Percentiles rank a stretch among this genome's conserved stretches.
Conservation (phyloP, 2,888 invertebrate genomes). For the Acanthosepion lycidas region DNA sequence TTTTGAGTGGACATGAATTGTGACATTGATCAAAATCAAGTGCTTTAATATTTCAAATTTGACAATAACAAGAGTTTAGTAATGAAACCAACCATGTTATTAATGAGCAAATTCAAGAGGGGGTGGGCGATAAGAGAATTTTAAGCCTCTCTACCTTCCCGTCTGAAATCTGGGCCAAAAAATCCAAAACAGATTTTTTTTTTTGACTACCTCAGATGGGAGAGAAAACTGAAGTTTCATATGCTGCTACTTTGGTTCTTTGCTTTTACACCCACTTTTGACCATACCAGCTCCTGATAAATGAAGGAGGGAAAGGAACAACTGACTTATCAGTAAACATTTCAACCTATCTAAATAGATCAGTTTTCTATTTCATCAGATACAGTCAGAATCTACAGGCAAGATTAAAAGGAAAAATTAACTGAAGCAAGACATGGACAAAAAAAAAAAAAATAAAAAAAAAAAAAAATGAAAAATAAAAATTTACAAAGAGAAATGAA, state of each 20-base stretch:
- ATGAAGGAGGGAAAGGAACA: not conserved
- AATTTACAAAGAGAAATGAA: not conserved
- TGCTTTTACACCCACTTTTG: not conserved
- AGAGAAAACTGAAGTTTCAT: not conserved
- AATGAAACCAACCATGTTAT: too few species aligned
- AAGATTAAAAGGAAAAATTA: not conserved
- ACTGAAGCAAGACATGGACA: not conserved
- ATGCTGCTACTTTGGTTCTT: slow-evolving; percentile 17
- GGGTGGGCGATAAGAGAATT: too few species aligned
- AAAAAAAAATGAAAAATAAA: not conserved
- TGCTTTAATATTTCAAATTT: too few species aligned
- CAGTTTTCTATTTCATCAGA: not conserved
- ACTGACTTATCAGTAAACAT: not conserved
- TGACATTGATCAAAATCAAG: too few species aligned
- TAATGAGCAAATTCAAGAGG: too few species aligned
- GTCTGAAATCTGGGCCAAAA: not conserved
- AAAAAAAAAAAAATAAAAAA: not conserved
- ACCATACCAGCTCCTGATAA: not conserved
- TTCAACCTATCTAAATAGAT: not conserved
- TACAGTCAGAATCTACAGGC: not conserved
- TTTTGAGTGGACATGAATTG: too few species aligned
- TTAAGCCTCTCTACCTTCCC: too few species aligned
- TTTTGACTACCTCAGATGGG: not conserved
- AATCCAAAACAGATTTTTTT: not conserved
- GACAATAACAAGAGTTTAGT: too few species aligned